Base-by-base conservation (phyloP, 2,113 vertebrate species). In the Oxygymnocypris stewartii region DNA sequence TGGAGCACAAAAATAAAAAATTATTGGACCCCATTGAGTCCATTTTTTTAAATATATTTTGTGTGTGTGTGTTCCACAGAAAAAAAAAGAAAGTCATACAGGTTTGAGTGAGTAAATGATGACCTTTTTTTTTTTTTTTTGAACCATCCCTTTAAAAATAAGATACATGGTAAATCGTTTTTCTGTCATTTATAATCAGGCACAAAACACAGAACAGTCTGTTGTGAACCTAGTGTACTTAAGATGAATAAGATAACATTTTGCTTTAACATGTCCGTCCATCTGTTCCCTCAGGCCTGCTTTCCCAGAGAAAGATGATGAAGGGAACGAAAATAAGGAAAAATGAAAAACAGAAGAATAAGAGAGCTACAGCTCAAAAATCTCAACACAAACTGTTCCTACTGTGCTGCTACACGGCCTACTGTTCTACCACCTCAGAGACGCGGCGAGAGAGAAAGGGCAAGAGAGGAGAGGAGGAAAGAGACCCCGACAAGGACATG, bases 391-490 rank as follows among this genome's bases (percentile, higher is more conserved):
- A 84, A 84, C 82, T 74, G 65, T 84, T 84, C 82, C 82, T 84
- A 74, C 82, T 84, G 82, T 0, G 69, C 69, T 42, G 67, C 85
- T 88, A 86, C 85, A 86, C 54, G 80, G 82, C 71, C 76, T 80
- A 82, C 74, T 78, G 59, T 84, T 65, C 76, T 79, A 25, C 69
- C 76, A 84, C 85, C 82, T 88, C 75, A 67, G 42, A 85, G 61
- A 84, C 75, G 16, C 2, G 42, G 74, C 54, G 25, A 67, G 77
- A 84, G 79, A 77, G 69, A 85, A 61, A 40, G 54, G 44, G 87
- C 47, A 82, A 25, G 44, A 75, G 49, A 71, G 67, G 69, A 84
- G 78, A 35, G 18, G 42, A 49, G 31, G 44, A 79, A 67, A 6
- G 31, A 40, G 57, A 63, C 18, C 25, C 11, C 0, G 31, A 79